phyloP scores from a whole-genome alignment of 2,888 invertebrate species.

The Tachystola acroxantha region DNA sequence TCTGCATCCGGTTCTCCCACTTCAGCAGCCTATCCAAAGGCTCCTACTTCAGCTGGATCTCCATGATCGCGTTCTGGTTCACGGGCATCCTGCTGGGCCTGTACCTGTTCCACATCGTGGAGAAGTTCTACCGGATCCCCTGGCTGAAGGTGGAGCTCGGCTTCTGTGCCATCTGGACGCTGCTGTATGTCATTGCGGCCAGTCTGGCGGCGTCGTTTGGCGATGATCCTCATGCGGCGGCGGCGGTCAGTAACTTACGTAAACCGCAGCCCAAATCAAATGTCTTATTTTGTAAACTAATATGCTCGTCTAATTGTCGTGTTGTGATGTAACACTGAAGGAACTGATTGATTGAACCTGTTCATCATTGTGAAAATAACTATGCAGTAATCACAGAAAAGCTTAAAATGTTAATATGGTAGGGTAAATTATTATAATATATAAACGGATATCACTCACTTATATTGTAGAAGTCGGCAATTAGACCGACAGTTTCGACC shows the following conservation, averaged over 20 bases:
- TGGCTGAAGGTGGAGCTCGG: constrained; percentile 91
- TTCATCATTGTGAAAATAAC: no score
- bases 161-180: constrained; percentile 85
- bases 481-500: no score
- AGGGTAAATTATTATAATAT: no score
- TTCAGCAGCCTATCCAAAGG: constrained; percentile 77
- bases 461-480: no score
- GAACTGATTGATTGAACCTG: no score
- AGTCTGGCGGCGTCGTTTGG: constrained; percentile 81
- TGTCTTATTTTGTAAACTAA: no score
- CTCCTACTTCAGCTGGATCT: constrained; percentile 86
- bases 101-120: constrained; percentile 91
- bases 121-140: constrained; percentile 90
- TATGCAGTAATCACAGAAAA: no score
- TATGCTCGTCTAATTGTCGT: no score
- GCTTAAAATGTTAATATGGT: no score
- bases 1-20: constrained; percentile 83
- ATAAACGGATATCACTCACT: no score
- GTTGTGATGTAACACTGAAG: no score
- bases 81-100: constrained; percentile 87
- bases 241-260: constrained; percentile 86
- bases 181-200: constrained; percentile 87
- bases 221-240: constrained; percentile 81
- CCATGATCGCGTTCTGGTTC: constrained; percentile 92
- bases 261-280: no score